phyloP scores from a whole-genome alignment of 2,113 vertebrate genomes.

The Phocoena phocoena region DNA sequence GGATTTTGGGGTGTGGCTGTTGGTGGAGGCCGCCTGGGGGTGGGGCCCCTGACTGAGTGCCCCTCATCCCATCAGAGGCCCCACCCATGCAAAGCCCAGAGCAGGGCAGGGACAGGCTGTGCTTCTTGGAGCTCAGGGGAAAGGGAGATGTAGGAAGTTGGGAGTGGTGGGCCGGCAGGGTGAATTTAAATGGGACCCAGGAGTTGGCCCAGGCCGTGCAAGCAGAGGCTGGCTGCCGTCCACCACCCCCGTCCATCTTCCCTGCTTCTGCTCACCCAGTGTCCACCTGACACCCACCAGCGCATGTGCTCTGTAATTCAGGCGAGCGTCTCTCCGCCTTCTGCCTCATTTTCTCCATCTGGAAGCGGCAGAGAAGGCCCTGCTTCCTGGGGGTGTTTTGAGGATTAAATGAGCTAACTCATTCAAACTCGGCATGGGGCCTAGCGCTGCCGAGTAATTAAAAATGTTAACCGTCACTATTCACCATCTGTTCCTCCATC shows the following conservation, averaged over 20 bases:
- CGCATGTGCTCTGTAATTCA: rapidly evolving
- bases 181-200: not conserved
- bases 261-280: rapidly evolving
- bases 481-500: not conserved
- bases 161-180: rapidly evolving
- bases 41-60: not conserved
- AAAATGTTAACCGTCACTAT: not conserved
- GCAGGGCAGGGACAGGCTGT: not conserved
- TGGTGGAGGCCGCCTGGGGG: not conserved
- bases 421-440: rapidly evolving
- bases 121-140: not conserved
- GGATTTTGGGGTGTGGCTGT: not conserved
- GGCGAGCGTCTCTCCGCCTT: not conserved
- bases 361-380: not conserved
- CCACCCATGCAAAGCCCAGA: not conserved
- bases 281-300: rapidly evolving
- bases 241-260: rapidly evolving
- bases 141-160: not conserved
- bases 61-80: not conserved
- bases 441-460: not conserved
- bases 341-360: not conserved
- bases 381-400: rapidly evolving
- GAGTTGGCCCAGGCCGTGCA: not conserved
- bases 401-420: not conserved
- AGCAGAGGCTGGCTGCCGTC: no score